Evolutionary conservation across 1,140 invertebrate genomes (phyloP).

Genomic region (Sarcophaga bullata): DNA sequence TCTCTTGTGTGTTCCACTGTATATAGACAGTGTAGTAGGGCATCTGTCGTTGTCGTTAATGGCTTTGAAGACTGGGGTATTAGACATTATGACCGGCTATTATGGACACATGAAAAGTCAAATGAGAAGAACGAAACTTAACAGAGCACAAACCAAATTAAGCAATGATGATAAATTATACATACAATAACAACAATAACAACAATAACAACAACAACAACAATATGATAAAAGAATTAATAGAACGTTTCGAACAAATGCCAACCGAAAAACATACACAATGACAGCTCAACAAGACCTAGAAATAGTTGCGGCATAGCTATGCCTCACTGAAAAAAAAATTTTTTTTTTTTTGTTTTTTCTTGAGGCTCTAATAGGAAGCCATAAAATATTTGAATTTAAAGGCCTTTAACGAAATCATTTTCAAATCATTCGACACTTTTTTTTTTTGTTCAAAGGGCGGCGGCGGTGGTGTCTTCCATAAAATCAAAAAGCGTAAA

Average conservation of each 20-base stretch:
- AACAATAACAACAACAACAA: too few relatives aligned
- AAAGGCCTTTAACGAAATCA: too few relatives aligned
- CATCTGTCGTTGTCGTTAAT: neutral
- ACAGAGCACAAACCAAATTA: conserved; percentile 26
- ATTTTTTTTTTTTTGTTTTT: too few relatives aligned
- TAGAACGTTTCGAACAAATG: conserved; percentile 21
- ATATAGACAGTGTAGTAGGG: neutral
- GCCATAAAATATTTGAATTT: neutral
- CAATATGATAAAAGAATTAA: neutral
- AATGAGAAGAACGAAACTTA: neutral
- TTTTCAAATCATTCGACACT: neutral
- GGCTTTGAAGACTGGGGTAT: neutral
- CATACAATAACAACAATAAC: neutral
- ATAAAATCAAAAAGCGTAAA: conserved; percentile 23
- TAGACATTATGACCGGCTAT: conserved; percentile 19
- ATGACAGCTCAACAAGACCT: neutral
- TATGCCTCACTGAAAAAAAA: too few relatives aligned
- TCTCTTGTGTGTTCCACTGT: neutral
- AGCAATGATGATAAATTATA: conserved; percentile 27
- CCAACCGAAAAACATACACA: neutral
- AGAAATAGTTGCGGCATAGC: too few relatives aligned
- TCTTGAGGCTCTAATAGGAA: neutral
- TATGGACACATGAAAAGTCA: neutral
- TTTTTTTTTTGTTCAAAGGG: neutral
- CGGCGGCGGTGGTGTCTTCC: neutral